These are phyloP conservation scores for Simalia tracyae DNA, from an alignment of 2,797 vertebrate genomes.

Conservation along the genomic window DNA sequence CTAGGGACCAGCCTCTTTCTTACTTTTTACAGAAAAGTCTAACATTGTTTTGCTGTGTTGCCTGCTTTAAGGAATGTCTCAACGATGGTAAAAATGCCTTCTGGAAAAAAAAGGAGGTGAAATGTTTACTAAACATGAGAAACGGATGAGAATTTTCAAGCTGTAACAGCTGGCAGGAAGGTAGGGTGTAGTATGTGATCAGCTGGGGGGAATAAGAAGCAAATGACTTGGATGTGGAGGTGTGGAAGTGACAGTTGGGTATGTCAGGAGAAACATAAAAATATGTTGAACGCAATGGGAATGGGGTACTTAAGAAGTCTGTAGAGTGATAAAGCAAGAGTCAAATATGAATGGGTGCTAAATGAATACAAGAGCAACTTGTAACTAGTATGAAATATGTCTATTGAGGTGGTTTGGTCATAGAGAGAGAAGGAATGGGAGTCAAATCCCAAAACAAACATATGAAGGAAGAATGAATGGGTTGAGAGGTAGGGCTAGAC, in stretches of 20 bases:
- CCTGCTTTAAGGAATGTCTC: background rate
- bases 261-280: background rate
- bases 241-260: too few species aligned
- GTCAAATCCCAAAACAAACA: too few species aligned
- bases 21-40: background rate
- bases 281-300: background rate
- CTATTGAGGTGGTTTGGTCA: background rate
- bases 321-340: background rate
- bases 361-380: background rate
- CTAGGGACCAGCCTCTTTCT: background rate
- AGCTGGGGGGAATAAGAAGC: background rate
- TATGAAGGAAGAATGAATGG: too few species aligned
- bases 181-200: background rate
- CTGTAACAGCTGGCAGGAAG: background rate
- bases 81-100: background rate
- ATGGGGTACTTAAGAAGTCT: background rate
- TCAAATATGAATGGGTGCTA: background rate
- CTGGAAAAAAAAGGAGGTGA: background rate
- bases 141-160: background rate
- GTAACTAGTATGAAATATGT: background rate
- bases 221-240: background rate
- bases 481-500: too few species aligned
- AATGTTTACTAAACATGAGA: background rate
- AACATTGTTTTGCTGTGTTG: background rate
- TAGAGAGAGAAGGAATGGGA: too few species aligned